phyloP scores from a whole-genome alignment of 2,888 invertebrate genomes.

The Pammene fasciana region DNA sequence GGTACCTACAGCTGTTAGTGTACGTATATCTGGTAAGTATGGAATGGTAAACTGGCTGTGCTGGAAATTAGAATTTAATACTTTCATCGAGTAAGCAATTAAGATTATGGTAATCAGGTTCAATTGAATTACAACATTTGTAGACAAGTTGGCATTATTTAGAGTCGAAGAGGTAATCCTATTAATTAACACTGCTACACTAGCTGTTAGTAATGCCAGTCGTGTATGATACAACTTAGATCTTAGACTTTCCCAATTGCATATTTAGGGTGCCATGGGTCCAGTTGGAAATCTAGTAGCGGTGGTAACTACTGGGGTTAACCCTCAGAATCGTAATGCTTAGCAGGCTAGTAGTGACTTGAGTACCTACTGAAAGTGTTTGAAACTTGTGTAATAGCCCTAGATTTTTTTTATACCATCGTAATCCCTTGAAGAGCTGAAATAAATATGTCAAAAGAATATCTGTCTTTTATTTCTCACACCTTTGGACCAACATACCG shows the following conservation, averaged over 20 bases:
- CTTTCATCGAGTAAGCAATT: slow-evolving; percentile 34
- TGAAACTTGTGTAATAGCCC: slow-evolving; percentile 64
- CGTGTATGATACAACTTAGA: too few species aligned
- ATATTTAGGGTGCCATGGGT: too few species aligned
- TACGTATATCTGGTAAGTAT: slow-evolving; percentile 54
- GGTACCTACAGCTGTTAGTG: slow-evolving; percentile 29
- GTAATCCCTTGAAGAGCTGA: slow-evolving; percentile 69
- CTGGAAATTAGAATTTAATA: slow-evolving; percentile 52
- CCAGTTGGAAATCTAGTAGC: neutral
- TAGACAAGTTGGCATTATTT: slow-evolving; percentile 16
- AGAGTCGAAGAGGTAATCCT: neutral
- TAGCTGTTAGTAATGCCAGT: too few species aligned
- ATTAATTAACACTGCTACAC: neutral
- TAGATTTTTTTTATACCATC: slow-evolving; percentile 73
- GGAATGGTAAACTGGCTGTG: slow-evolving; percentile 73
- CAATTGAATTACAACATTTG: slow-evolving; percentile 21
- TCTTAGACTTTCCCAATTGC: too few species aligned
- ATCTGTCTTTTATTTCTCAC: slow-evolving; percentile 3
- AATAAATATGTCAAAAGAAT: slow-evolving; percentile 69
- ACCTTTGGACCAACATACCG: neutral
- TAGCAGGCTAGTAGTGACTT: slow-evolving; percentile 16
- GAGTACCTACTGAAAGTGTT: slow-evolving; percentile 58
- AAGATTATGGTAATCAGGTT: slow-evolving; percentile 17
- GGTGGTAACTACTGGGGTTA: neutral
- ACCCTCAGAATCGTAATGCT: neutral